A percentile compares a stretch with the other conserved stretches of the same genome.
Evolutionary conservation across 1,140 invertebrate genomes (phyloP).

Genomic region (Lysiphlebus fabarum): DNA sequence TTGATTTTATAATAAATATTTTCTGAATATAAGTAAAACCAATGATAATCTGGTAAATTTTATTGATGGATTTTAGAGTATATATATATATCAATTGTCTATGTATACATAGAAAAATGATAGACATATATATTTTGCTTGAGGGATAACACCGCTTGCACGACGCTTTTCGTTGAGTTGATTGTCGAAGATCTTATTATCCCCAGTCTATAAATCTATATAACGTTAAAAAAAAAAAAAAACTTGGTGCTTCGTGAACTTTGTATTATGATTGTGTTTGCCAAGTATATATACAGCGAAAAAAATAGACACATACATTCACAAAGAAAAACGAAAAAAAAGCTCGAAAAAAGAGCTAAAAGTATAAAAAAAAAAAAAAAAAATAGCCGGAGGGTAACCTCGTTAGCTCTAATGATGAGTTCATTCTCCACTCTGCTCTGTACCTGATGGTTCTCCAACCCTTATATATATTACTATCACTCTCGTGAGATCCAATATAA

Average conservation of each 20-base stretch:
- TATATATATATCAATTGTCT: no score
- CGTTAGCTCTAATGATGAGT: conserved; percentile 52
- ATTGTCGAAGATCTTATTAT: conserved; percentile 56
- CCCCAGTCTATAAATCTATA: conserved; percentile 40
- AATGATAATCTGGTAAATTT: no score
- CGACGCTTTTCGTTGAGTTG: conserved; percentile 36
- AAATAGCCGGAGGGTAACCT: conserved; percentile 47
- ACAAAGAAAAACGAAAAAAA: conserved; percentile 30
- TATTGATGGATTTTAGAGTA: no score
- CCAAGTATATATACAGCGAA: conserved; percentile 28
- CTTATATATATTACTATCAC: no score
- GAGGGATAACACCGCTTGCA: conserved; percentile 33
- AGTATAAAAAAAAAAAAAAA: conserved; percentile 30
- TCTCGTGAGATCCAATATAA: conserved; percentile 19
- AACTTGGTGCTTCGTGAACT: conserved; percentile 9
- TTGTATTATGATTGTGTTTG: not conserved
- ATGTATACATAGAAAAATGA: conserved; percentile 33
- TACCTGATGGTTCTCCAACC: no score
- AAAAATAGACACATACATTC: conserved; percentile 29
- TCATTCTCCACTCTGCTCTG: conserved; percentile 16
- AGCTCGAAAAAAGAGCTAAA: conserved; percentile 28
- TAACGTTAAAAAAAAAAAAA: not conserved
- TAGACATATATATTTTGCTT: conserved; percentile 35
- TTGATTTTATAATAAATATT: no score
- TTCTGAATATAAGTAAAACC: no score